Evolutionary conservation across 2,888 invertebrate genomes (phyloP), one percentile per base, ranked within the genome.

Genomic region (Latrodectus elegans): DNA sequence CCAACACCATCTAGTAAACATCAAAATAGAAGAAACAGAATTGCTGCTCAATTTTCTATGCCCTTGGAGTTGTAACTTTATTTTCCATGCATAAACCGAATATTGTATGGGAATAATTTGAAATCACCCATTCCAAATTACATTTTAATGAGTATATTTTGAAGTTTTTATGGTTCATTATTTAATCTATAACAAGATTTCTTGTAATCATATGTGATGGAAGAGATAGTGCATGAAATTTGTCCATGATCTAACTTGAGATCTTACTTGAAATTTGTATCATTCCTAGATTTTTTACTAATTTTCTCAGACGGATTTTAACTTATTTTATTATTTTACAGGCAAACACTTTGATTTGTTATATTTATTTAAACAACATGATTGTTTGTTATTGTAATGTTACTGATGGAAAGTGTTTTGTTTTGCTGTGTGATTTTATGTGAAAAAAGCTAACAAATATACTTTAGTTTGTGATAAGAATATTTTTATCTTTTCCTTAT

Each of bases 41-140:
- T 88, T 74, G 88, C 88, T 17, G 88, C 88, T 64, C 84, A 82
- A 0, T 88, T 88, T 82, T 73, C 84, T 64, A 73, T 78, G 60
- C 88, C 88, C n/a, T 53, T 85, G n/a, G 26, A 75, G n/a, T 10
- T 60, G 12, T 55, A 26, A 76, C 26, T 55, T 70, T 12, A 26
- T 60, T 60, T 55, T 60, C n/a, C 10, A 60, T 15, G 6, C 14
- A 38, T 22, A 10, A 60, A 6, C 60, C n/a, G 6, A 60, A 60
- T 15, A 60, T 60, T 60, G 60, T 60, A 15, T 60, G 60, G 14
- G 12, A 60, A 15, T 12, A 15, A 15, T n/a, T n/a, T 60, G 60
- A 60, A 60, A n/a, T 15, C 60, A 15, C n/a, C 12, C 9, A 15
- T 60, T 60, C 38, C 38, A 38, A 75, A 65, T 70, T 60, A 55